Conservation (phyloP, 2,797 vertebrate species). For the Vespertilio murinus region DNA sequence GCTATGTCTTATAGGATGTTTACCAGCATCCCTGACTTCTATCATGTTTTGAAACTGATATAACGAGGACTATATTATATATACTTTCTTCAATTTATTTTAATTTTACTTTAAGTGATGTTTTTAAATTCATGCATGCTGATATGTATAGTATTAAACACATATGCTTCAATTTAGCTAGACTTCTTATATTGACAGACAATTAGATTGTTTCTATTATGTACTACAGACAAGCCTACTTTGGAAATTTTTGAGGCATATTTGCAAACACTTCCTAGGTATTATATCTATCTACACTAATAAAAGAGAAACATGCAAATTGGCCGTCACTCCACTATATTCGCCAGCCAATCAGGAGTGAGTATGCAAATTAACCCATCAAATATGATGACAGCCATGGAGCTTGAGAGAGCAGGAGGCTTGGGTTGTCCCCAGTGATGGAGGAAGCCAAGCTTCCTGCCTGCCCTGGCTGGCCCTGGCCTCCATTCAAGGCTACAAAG, state of each 20-base stretch:
- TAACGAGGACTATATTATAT: neutral
- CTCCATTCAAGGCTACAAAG: too few species aligned
- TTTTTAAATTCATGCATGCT: neutral
- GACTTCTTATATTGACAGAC: neutral
- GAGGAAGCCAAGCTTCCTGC: too few species aligned
- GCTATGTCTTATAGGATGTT: neutral
- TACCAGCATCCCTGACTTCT: neutral
- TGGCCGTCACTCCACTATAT: too few species aligned
- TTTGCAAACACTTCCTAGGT: accelerated
- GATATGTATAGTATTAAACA: neutral
- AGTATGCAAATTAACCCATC: too few species aligned
- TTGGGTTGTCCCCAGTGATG: too few species aligned
- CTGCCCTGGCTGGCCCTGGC: too few species aligned
- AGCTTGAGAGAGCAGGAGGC: too few species aligned
- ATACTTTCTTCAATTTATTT: neutral
- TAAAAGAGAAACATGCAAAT: too few species aligned
- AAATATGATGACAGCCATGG: too few species aligned
- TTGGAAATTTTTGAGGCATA: neutral
- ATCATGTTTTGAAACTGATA: neutral
- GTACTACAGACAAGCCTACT: neutral
- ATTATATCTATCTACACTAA: neutral
- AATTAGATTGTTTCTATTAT: neutral
- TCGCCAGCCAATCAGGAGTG: too few species aligned
- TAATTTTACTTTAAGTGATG: neutral
- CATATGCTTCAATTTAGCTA: neutral